Evolutionary conservation across 2,888 invertebrate species (phyloP), one percentile per base, ranked within the genome.

Genomic region (Drosophila seclusa): DNA sequence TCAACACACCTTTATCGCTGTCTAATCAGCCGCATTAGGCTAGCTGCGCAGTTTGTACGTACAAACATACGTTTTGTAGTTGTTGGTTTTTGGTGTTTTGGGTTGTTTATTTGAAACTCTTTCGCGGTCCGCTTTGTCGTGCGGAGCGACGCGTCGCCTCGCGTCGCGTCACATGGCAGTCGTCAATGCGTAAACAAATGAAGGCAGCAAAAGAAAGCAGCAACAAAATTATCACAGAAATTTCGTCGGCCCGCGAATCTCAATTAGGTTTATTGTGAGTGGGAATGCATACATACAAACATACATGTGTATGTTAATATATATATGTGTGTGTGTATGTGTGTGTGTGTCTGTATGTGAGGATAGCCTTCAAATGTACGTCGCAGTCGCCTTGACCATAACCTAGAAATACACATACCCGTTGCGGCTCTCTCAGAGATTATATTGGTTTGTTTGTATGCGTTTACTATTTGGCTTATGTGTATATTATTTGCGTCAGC

Each of bases 1-100:
- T 84, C 88, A 84, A 83, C 88, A 84, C 65, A 84, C 84, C 72
- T 84, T 84, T 84, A 87, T 84, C 84, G 73, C 68, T 66, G 63
- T 55, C 72, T 79, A 82, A 84, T 81, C 79, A 70, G 49, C 40
- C 68, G 64, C 60, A 68, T 64, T 62, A 49, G 68, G 24, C 62
- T 8, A 68, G 67, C 60, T 78, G 69, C 75, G 75, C 75, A 69
- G 63, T 74, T 59, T 61, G 18, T 53, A 21, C 31, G 21, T n/a
- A 52, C 50, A 52, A 21, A 10, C 18, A 32, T 53, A 36, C 38
- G n/a, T 38, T 24, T 53, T 61, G 45, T 61, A 59, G 60, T 57
- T 66, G 61, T 54, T 61, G 38, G 2, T 68, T 64, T 64, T 63
- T 45, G 16, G 24, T 45, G 45, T 24, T 45, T 45, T 45, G 7